Evolutionary conservation across 1,140 invertebrate species (phyloP), one percentile per base, ranked within the genome.

Genomic region (Telenomus remus): DNA sequence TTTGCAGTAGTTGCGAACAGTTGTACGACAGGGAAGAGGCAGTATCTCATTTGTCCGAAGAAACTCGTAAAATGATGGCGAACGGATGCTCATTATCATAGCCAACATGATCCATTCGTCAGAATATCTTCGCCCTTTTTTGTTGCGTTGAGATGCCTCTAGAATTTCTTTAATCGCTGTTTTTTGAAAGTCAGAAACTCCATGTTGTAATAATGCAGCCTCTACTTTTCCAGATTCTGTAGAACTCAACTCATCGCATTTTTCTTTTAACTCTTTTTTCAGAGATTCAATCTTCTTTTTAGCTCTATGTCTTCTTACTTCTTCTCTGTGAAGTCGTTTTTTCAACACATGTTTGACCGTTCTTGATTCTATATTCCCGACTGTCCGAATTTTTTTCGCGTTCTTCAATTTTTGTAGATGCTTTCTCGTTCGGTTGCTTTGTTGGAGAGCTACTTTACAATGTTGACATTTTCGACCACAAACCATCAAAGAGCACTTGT

Each of bases 41-140:
- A 80, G 33, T 4, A 80, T 65, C 14, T 73, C 34, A 60, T 79
- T 65, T 47, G 73, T 73, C 0, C 54, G 48, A 12, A 79, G 64
- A 66, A 81, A 79, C 46, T 78, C 55, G 55, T 81, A 79, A 48
- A 44, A 73, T 2, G 37, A n/a, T 9, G 57, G 66, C 33, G 71
- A 76, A 14, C 49, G 55, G 5, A 79, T 76, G 35, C 55, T 79
- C 57, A 79, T 56, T 0, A 78, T 47, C 19, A 79, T 57, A 37
- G 72, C 76, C 11, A 78, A n/a, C 47, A 76, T 71, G 4, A 79
- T 8, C 53, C 59, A 81, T 1, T 79, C 57, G 15, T 78, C 55
- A 4, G 63, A 55, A 61, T 76, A 81, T 42, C 69, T 60, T 9
- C 43, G 64, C 9, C 76, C 76, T 8, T 60, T 37, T 49, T 66